Evolutionary conservation across 2,888 invertebrate genomes (phyloP), one percentile per base, ranked within the genome.

Genomic region (Agriopis leucophaearia): DNA sequence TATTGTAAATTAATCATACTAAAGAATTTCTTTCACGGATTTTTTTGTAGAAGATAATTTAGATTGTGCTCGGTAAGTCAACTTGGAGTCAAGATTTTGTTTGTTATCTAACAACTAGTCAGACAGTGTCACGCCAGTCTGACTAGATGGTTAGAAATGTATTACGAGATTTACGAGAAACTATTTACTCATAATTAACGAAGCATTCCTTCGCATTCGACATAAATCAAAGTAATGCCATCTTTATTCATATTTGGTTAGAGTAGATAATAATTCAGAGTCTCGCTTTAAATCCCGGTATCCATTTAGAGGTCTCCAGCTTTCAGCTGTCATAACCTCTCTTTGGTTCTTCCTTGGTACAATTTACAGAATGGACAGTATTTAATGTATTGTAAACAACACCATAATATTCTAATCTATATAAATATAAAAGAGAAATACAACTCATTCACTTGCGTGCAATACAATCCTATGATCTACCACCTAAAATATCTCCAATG

Each of bases 1-100:
- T 70, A 70, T 69, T 67, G 54, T 62, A 62, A 62, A 64, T 74
- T 73, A 18, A 55, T 67, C 35, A 38, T 40, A 70, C 71, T 71
- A 74, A 65, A 66, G 66, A 16, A 16, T 56, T 57, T 40, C 38
- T 16, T 40, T 55, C 42, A 8, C 13, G 9, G n/a, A 52, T 66
- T 71, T 76, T 74, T 76, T 72, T 70, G 42, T 16, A 16, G 12
- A 27, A n/a, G 42, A n/a, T 42, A 42, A 44, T 55, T 27, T 55
- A n/a, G 12, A 42, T 42, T 13, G 9, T 40, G 8, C 40, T 16
- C 16, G 8, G 13, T 16, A 40, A 36, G 6, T 8, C n/a, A 13
- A 13, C 13, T 18, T 27, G 12, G n/a, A 55, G 38, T 40, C 40
- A 38, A 54, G 40, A 16, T 16, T 27, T 27, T 27, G 27, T 27